Conservation (phyloP, 2,888 invertebrate species). For the Epistrophe grossulariae region DNA sequence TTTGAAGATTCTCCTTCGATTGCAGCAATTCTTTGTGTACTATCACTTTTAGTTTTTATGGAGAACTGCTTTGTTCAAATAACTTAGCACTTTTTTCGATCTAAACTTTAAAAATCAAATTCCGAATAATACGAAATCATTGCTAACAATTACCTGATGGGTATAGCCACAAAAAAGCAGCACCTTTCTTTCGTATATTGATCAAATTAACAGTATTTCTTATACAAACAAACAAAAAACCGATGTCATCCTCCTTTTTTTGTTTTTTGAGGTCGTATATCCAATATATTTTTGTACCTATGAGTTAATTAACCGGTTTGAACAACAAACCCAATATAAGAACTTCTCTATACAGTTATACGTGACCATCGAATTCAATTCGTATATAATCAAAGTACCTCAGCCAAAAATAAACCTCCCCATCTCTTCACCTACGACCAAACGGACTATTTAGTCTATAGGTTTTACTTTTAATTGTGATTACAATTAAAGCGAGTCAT, state of each 20-base stretch:
- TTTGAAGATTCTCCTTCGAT: too few species aligned
- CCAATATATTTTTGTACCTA: too few species aligned
- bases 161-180: neutral
- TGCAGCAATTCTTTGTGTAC: too few species aligned
- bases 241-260: neutral
- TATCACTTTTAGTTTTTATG: too few species aligned
- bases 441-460: constrained; percentile 51
- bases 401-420: constrained; percentile 14
- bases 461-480: constrained; percentile 75
- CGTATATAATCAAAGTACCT: constrained; percentile 70
- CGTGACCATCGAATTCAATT: constrained; percentile 75
- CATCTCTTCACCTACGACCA: neutral
- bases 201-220: constrained; percentile 44
- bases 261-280: constrained; percentile 29
- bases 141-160: too few species aligned
- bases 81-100: too few species aligned
- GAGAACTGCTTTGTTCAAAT: too few species aligned
- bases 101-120: too few species aligned
- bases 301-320: constrained; percentile 64
- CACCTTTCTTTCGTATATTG: neutral
- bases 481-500: constrained; percentile 63
- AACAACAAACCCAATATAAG: constrained; percentile 51
- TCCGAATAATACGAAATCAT: too few species aligned
- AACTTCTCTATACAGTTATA: constrained; percentile 53
- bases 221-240: neutral